Base-by-base conservation (phyloP, 2,113 vertebrate species). In the Coturnix japonica region DNA sequence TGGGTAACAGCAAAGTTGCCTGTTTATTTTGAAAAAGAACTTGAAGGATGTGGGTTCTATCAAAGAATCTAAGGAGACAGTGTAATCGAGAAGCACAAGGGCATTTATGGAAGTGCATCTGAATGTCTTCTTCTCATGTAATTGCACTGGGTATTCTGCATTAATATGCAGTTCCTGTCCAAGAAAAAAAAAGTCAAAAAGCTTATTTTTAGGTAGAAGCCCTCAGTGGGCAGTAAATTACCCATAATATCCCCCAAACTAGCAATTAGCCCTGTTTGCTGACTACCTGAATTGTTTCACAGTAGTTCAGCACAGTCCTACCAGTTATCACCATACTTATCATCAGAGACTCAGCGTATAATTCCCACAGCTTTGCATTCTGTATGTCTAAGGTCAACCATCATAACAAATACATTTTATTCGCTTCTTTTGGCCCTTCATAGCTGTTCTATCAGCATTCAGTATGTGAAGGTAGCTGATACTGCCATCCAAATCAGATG, bases 181-280 rank as follows among this genome's bases (percentile, higher is more conserved):
- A 87, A 87, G 70, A 60, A 41, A 41, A 21, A 13, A 73, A 46
- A 69, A 75, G 30, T 56, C 81, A 73, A 70, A 70, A 59, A 91
- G 51, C 91, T 97, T 93, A 91, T 87, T 96, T 97, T 96, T 95
- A 90, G 89, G 93, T 86, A 73, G 87, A 96, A 94, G 70, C 59
- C 92, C 82, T 95, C 92, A 89, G 70, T 92, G 94, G 90, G 80
- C 85, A 96, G 83, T 96, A 96, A 97, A 96, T 97, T 96, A 96
- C 85, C 88, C 85, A 96, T 91, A 83, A 96, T 96, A 87, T 96
- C 95, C 89, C 80, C 96, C 91, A 84, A 96, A 89, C 81, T 93
- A 97, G 85, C 81, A 94, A 95, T 95, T 94, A 95, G 77, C 95
- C 91, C 94, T 97, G 78, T 96, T 96, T 94, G 91, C 94, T 95